Conservation (phyloP, 1,140 invertebrate species). For the Dendroctonus valens region DNA sequence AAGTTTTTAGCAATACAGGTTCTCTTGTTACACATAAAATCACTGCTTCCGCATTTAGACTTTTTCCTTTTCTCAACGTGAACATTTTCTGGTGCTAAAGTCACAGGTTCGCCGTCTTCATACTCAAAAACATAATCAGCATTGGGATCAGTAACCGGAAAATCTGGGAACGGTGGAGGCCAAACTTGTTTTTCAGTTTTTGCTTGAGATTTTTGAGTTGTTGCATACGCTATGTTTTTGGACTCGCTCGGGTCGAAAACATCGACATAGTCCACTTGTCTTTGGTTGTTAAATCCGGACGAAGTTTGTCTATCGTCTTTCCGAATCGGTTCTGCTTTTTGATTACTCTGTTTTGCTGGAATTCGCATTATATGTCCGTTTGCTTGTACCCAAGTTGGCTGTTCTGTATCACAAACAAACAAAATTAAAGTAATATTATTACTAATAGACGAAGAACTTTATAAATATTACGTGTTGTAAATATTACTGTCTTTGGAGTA, state of each 20-base stretch:
- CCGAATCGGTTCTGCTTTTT: slow-evolving; percentile 11
- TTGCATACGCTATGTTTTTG: slow-evolving; percentile 10
- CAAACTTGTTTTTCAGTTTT: slow-evolving; percentile 30
- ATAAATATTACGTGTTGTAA: no score
- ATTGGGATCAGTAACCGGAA: slow-evolving; percentile 52
- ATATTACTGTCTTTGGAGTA: no score
- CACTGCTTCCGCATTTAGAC: slow-evolving; percentile 31
- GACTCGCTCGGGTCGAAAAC: slow-evolving; percentile 26
- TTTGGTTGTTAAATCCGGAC: slow-evolving; percentile 23
- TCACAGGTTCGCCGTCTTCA: slow-evolving; percentile 38
- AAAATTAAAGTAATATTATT: not conserved
- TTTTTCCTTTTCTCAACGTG: slow-evolving; percentile 24
- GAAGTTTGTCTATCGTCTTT: slow-evolving; percentile 9
- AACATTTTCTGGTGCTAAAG: slow-evolving; percentile 35
- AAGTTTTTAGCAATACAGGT: slow-evolving; percentile 66
- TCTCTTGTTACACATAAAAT: slow-evolving; percentile 41
- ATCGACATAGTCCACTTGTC: slow-evolving; percentile 35
- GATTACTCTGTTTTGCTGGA: slow-evolving; percentile 2
- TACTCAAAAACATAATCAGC: slow-evolving; percentile 51
- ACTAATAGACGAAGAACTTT: no score
- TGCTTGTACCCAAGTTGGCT: not conserved
- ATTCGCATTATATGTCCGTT: slow-evolving; percentile 20
- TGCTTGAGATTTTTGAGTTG: slow-evolving; percentile 13
- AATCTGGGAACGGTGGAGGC: slow-evolving; percentile 44
- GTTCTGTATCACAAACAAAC: not conserved